Conservation (phyloP, 2,888 invertebrate genomes). For the Conops quadrifasciatus region DNA sequence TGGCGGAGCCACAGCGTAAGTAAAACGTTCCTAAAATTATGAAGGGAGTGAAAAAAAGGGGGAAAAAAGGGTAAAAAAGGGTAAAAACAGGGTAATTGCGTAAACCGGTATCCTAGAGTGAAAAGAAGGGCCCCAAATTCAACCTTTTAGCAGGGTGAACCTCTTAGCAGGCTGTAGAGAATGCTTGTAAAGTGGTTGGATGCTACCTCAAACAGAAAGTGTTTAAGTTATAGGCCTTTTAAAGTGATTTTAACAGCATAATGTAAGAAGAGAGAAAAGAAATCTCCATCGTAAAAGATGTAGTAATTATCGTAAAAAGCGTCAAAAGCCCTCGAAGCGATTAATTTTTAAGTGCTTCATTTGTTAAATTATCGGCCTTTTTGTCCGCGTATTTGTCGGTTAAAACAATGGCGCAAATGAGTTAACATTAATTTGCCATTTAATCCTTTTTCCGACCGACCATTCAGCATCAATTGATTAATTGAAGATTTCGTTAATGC, state of each 20-base stretch:
- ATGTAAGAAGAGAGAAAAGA: background rate
- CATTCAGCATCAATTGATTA: slow-evolving; percentile 28
- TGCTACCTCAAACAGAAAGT: too few relatives aligned
- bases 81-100: too few relatives aligned
- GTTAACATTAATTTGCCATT: slow-evolving; percentile 28
- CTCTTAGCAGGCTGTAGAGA: too few relatives aligned
- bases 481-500: slow-evolving; percentile 8
- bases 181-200: too few relatives aligned
- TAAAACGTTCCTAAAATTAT: too few relatives aligned
- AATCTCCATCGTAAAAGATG: slow-evolving; percentile 36
- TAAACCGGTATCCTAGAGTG: too few relatives aligned
- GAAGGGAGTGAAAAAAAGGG: too few relatives aligned
- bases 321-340: slow-evolving; percentile 56
- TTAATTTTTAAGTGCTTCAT: slow-evolving; percentile 28
- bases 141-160: background rate
- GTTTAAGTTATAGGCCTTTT: too few relatives aligned
- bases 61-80: too few relatives aligned
- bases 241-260: slow-evolving; percentile 20
- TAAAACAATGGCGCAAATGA: slow-evolving; percentile 6
- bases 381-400: slow-evolving; percentile 27
- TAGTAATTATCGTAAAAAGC: slow-evolving; percentile 48
- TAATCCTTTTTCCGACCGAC: too few relatives aligned
- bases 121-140: too few relatives aligned
- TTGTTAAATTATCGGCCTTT: slow-evolving; percentile 11
- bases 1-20: slow-evolving; percentile 90